Evolutionary conservation across 2,797 vertebrate species (phyloP), one percentile per base, ranked within the genome.

Genomic region (Sylvia borin): DNA sequence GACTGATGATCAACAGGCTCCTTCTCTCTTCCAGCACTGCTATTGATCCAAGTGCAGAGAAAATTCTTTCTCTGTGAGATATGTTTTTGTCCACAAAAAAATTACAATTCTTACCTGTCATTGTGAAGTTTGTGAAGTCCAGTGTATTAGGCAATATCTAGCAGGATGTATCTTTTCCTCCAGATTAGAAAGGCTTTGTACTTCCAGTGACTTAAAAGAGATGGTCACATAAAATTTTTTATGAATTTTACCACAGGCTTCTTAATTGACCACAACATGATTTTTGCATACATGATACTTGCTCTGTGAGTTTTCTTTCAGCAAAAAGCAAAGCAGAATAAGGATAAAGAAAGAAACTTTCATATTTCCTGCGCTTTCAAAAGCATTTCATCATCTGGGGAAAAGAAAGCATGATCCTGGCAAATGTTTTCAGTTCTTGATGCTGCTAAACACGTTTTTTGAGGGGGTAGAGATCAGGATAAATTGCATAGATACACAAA

Each of bases 151-250:
- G 48, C 2, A 7, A 26, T 5, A 9, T 87, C 29, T 75, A 38
- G 21, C 1, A 9, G 21, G 4, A 66, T 70, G 2, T 20, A 12
- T 17, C 17, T 57, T 65, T 47, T 16, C 8, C 25, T 50, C 36
- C 27, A 40, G n/a, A 62, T 51, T 31, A 22, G 24, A 66, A 76
- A 55, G 14, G 31, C 26, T 83, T 68, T 58, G 16, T 50, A 22
- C 10, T 31, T 89, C 34, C 34, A 54, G 13, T 67, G 42, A 61
- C 21, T 86, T 82, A 31, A 53, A 70, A 79, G 50, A 50, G 29
- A 18, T 1, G 1, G 12, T 29, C 15, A 1, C 20, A 19, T 61
- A 53, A 85, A 73, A 22, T 2, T 1, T 40, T 57, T 2, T 4
- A 32, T 5, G 2, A 72, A 16, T 75, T 78, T 75, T 78, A 20